Evolutionary conservation across 2,888 invertebrate species (phyloP).

Genomic region (Drosophila robusta): DNA sequence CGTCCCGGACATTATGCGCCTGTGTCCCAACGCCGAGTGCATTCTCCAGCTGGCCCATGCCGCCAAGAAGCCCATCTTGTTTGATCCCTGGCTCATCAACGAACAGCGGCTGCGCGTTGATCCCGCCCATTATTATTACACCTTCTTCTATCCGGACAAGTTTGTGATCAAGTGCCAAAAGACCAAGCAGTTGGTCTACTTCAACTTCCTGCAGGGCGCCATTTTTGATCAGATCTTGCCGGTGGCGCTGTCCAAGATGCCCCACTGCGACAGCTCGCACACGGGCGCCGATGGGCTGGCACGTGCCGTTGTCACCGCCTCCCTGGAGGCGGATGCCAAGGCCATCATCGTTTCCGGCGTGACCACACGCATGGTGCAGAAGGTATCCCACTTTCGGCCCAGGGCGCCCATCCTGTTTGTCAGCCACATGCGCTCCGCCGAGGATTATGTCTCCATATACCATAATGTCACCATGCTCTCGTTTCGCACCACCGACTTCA

Average conservation of each 20-base stretch:
- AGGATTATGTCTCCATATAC: slow-evolving; percentile 72
- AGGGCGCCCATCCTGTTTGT: slow-evolving; percentile 76
- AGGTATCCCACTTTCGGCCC: slow-evolving; percentile 82
- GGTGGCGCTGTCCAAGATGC: slow-evolving; percentile 48
- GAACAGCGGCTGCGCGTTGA: slow-evolving; percentile 63
- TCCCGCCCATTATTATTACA: slow-evolving; percentile 61
- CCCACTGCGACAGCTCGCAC: slow-evolving; percentile 70
- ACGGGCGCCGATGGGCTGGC: slow-evolving; percentile 78
- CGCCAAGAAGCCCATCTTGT: slow-evolving; percentile 75
- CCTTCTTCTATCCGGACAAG: slow-evolving; percentile 82
- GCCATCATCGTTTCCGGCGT: slow-evolving; percentile 78
- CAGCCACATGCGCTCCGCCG: slow-evolving; percentile 69
- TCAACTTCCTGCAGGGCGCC: slow-evolving; percentile 64
- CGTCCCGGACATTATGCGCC: slow-evolving; percentile 58
- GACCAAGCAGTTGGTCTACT: slow-evolving; percentile 43
- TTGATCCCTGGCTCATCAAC: slow-evolving; percentile 62
- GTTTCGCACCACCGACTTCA: slow-evolving; percentile 40
- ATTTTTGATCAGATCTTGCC: slow-evolving; percentile 57
- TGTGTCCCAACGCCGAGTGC: slow-evolving; percentile 65
- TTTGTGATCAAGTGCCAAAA: slow-evolving; percentile 61
- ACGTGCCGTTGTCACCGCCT: slow-evolving; percentile 69
- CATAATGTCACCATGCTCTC: slow-evolving; percentile 78
- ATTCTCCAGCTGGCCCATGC: slow-evolving; percentile 62
- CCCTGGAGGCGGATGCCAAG: slow-evolving; percentile 72
- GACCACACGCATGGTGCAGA: slow-evolving; percentile 78